Evolutionary conservation across 2,888 invertebrate species (phyloP).

Genomic region (Synanthedon formicaeformis): DNA sequence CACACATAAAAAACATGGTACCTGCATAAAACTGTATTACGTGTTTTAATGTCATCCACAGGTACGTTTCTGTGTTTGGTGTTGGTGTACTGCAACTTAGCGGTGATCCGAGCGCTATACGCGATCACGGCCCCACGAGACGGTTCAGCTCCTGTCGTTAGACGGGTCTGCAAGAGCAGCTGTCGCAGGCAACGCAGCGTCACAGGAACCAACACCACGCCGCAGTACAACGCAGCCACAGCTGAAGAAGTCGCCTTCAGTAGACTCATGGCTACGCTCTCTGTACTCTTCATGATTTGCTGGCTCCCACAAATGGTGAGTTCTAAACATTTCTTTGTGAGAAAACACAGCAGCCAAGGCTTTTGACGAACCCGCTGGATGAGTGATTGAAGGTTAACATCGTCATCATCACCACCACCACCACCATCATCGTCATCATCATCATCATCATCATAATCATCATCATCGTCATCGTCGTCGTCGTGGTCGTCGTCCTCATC

Average conservation of each 20-base stretch:
- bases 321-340: too few species aligned
- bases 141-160: slow-evolving; percentile 34
- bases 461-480: too few species aligned
- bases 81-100: slow-evolving; percentile 85
- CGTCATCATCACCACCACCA: too few species aligned
- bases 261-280: slow-evolving; percentile 84
- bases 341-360: too few species aligned
- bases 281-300: slow-evolving; percentile 84
- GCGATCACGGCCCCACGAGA: slow-evolving; percentile 59
- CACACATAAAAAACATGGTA: too few species aligned
- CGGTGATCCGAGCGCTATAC: slow-evolving; percentile 81
- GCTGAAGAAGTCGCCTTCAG: slow-evolving; percentile 89
- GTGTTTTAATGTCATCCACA: slow-evolving; percentile 26
- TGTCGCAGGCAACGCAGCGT: slow-evolving; percentile 50
- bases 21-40: too few species aligned
- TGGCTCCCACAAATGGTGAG: slow-evolving; percentile 91
- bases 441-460: too few species aligned
- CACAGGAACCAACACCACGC: slow-evolving; percentile 4
- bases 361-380: too few species aligned
- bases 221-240: slow-evolving; percentile 69
- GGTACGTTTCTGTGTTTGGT: slow-evolving; percentile 79
- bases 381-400: too few species aligned
- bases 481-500: too few species aligned
- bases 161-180: slow-evolving; percentile 50
- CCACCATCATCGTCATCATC: too few species aligned